Evolutionary conservation across 2,797 vertebrate genomes (phyloP).

Genomic region (Lutjanus campechanus): DNA sequence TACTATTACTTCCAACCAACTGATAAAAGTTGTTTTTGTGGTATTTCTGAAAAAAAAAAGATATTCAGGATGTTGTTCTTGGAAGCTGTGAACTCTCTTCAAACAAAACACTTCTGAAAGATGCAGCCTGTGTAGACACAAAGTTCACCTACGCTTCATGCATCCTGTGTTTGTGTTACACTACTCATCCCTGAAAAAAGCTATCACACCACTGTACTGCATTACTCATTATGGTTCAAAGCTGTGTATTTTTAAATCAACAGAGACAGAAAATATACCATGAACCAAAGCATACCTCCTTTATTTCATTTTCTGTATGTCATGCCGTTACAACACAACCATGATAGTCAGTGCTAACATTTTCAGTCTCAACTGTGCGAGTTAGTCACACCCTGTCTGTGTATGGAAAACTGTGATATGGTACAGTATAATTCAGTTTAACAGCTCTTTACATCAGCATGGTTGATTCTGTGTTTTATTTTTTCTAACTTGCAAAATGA

Average conservation of each 20-base stretch:
- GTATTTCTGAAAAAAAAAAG: background rate
- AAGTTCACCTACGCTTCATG: background rate
- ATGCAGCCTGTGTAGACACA: background rate
- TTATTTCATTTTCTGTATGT: slow-evolving; percentile 81
- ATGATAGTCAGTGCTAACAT: slow-evolving; percentile 70
- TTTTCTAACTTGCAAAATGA: slow-evolving; percentile 53
- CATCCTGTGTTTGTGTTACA: background rate
- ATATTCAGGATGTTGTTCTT: background rate
- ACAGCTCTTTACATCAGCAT: slow-evolving; percentile 57
- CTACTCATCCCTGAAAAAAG: background rate
- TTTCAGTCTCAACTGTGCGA: slow-evolving; percentile 43
- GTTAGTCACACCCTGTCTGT: slow-evolving; percentile 40
- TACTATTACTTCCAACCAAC: background rate
- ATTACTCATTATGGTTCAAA: background rate
- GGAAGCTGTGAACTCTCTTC: background rate
- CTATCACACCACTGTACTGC: background rate
- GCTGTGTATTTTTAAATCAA: background rate
- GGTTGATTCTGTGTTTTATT: slow-evolving; percentile 25
- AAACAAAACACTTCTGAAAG: background rate
- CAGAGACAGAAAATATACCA: slow-evolving; percentile 28
- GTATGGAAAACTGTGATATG: slow-evolving; percentile 59
- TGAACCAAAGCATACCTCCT: slow-evolving; percentile 65
- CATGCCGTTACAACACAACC: slow-evolving; percentile 82
- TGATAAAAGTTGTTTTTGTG: background rate
- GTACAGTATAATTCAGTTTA: slow-evolving; percentile 48